Conservation (phyloP, 2,113 vertebrate species). For the Hiodon alosoides region DNA sequence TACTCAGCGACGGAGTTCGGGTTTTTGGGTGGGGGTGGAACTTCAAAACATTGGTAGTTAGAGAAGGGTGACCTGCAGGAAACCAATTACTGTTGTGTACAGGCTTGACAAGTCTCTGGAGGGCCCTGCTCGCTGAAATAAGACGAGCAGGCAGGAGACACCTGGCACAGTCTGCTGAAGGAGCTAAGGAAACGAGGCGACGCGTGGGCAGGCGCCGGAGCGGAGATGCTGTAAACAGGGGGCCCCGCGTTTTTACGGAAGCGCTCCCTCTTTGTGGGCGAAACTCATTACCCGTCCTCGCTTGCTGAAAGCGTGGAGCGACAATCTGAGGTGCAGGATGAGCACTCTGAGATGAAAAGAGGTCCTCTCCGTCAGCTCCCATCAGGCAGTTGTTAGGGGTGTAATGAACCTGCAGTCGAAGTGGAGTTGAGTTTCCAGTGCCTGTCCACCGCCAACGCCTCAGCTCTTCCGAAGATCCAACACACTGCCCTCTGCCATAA, state of each 20-base stretch:
- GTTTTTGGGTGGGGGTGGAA: neutral
- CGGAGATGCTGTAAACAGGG: constrained; percentile 23
- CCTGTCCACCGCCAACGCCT: constrained; percentile 23
- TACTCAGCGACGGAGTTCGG: neutral
- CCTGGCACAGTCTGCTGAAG: constrained; percentile 30
- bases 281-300: constrained; percentile 46
- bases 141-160: constrained; percentile 8
- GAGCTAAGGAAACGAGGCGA: constrained; percentile 24
- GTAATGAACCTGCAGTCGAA: constrained; percentile 57
- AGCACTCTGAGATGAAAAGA: constrained; percentile 46
- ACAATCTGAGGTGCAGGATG: constrained; percentile 46
- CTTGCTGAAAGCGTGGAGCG: constrained; percentile 38
- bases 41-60: neutral
- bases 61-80: constrained; percentile 14
- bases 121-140: constrained; percentile 5
- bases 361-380: constrained; percentile 49
- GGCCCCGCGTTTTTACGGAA: constrained; percentile 14
- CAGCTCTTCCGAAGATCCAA: too few relatives aligned
- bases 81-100: constrained; percentile 25
- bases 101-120: constrained; percentile 3
- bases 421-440: constrained; percentile 44
- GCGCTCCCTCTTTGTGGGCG: neutral
- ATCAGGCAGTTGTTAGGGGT: constrained; percentile 57
- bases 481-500: neutral
- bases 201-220: constrained; percentile 26